phyloP scores from a whole-genome alignment of 2,888 invertebrate genomes.

The Drosophila prostipennis region DNA sequence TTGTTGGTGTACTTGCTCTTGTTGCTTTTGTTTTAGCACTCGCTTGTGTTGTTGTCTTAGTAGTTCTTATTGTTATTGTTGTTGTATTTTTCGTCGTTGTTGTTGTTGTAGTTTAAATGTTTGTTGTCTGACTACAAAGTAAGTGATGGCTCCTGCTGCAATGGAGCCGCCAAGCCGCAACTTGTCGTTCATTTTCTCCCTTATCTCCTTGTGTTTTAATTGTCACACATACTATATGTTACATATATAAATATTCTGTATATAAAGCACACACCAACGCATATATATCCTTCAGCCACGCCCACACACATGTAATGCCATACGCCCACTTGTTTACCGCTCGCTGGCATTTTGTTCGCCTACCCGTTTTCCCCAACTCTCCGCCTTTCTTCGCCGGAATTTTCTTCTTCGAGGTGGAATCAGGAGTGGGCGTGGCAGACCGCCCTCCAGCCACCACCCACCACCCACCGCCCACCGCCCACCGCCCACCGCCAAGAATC shows the following conservation, averaged over 20 bases:
- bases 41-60: background rate
- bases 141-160: slow-evolving; percentile 38
- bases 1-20: background rate
- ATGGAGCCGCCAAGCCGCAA: slow-evolving; percentile 35
- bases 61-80: background rate
- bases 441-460: slow-evolving; percentile 1
- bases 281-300: slow-evolving; percentile 12
- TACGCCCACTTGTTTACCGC: slow-evolving; percentile 61
- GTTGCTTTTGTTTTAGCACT: background rate
- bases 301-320: slow-evolving; percentile 45
- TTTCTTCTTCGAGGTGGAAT: background rate
- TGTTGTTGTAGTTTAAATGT: background rate
- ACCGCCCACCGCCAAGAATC: background rate
- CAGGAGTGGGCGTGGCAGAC: slow-evolving; percentile 11
- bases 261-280: background rate
- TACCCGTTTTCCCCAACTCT: slow-evolving; percentile 6
- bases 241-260: background rate
- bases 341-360: slow-evolving; percentile 51
- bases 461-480: background rate
- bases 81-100: background rate
- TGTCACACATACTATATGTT: slow-evolving; percentile 26
- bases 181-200: slow-evolving; percentile 8
- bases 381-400: slow-evolving; percentile 1
- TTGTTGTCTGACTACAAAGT: slow-evolving; percentile 24
- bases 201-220: slow-evolving; percentile 36